Conservation (phyloP, 2,888 invertebrate genomes). For the Carpatolechia fugitivella region DNA sequence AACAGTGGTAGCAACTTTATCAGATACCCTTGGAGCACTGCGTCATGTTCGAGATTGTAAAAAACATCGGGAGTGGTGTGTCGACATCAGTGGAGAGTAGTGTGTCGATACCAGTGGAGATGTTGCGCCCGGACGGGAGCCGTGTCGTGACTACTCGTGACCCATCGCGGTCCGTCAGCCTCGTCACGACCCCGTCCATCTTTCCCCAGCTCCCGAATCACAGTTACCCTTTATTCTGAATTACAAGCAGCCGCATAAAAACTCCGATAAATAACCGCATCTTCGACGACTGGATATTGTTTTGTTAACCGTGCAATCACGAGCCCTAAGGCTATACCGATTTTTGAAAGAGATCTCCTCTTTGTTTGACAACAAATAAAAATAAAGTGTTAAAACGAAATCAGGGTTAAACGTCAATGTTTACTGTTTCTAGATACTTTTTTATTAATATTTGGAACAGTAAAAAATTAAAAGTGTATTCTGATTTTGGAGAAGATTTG, state of each 20-base stretch:
- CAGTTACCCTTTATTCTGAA: constrained; percentile 33
- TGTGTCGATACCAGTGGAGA: constrained; percentile 34
- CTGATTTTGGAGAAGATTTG: no score
- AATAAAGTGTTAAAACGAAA: background rate
- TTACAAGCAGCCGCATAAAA: constrained; percentile 29
- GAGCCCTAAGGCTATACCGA: constrained; percentile 28
- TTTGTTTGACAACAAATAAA: constrained; percentile 10
- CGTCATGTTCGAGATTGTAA: no score
- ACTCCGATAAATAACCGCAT: constrained; percentile 37
- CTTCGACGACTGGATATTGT: constrained; percentile 33
- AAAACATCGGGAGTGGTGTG: no score
- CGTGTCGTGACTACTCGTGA: constrained; percentile 71
- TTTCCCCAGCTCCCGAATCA: constrained; percentile 50
- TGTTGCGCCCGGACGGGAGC: constrained; percentile 38
- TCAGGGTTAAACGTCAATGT: background rate
- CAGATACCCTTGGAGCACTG: no score
- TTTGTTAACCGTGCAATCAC: constrained; percentile 64
- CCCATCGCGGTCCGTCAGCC: constrained; percentile 51
- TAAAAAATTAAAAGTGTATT: no score
- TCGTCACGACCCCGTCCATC: constrained; percentile 51
- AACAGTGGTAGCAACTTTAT: no score
- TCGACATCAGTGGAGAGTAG: background rate
- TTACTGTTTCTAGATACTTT: background rate
- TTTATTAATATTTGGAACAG: background rate
- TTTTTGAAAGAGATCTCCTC: constrained; percentile 3